phyloP scores from a whole-genome alignment of 2,888 invertebrate genomes.

The Chaitophorus viminalis region DNA sequence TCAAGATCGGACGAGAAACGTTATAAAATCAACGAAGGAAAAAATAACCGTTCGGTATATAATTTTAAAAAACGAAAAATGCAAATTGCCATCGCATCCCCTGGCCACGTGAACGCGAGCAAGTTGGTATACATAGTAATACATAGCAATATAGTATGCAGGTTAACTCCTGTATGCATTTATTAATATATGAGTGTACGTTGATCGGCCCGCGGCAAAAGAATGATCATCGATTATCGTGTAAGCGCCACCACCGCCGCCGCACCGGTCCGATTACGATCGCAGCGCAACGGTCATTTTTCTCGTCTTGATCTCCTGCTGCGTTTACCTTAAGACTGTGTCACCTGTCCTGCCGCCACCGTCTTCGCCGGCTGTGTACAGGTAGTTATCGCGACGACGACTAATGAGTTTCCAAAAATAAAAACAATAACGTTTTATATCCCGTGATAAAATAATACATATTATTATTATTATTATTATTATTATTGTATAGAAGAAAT shows the following conservation, averaged over 20 bases:
- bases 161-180: no score
- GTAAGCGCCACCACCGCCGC: constrained; percentile 16
- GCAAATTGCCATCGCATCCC: constrained; percentile 29
- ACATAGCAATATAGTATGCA: no score
- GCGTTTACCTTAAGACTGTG: constrained; percentile 33
- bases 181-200: no score
- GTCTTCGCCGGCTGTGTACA: constrained; percentile 36
- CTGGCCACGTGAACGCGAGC: neutral
- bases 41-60: neutral
- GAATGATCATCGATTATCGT: constrained; percentile 56
- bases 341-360: constrained; percentile 42
- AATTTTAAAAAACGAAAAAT: constrained; percentile 12
- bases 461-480: no score
- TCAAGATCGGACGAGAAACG: neutral
- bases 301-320: constrained; percentile 42
- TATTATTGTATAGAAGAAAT: no score
- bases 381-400: neutral
- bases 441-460: no score
- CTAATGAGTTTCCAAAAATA: neutral
- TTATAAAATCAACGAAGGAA: neutral
- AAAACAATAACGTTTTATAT: constrained; percentile 6
- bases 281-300: constrained; percentile 54
- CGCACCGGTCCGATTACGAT: constrained; percentile 49
- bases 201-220: constrained; percentile 39
- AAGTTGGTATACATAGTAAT: neutral